Base-by-base conservation (phyloP, 2,888 invertebrate species). In the Anarsia innoxiella region DNA sequence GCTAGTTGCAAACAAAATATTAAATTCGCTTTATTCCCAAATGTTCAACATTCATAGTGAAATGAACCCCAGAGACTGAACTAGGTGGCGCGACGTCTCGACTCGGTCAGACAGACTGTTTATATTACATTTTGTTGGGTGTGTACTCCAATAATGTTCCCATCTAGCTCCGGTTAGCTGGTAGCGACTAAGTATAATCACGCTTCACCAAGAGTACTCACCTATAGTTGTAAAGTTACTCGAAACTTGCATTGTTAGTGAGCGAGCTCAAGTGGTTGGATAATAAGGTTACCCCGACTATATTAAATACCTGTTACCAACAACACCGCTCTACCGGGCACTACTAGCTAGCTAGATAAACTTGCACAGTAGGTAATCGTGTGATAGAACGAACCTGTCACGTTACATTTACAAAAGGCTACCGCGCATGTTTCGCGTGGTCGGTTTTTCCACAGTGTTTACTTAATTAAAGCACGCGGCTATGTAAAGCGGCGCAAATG, bases 21-120 rank as follows among this genome's bases (percentile, higher is more conserved):
- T 19, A 19, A 19, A 6, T 6, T 3, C 6, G 19, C 6, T 19
- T 19, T 6, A 6, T 19, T 19, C 19, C 19, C 19, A 19, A 19
- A 25, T 25, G 4, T 25, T 25, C 8, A n/a, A 25, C n/a, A n/a
- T n/a, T 25, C n/a, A 9, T n/a, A 25, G n/a, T 25, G 8, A 25
- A 25, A 25, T n/a, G 25, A 25, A 5, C 25, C n/a, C n/a, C n/a
- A 3, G 25, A 25, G 25, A n/a, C n/a, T n/a, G n/a, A n/a, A n/a
- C n/a, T 9, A n/a, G n/a, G n/a, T n/a, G 42, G 48, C 52, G 53
- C 56, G 58, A 55, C 60, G 56, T 53, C 51, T n/a, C n/a, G n/a
- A n/a, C n/a, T 55, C 58, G 56, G 56, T 57, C 58, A 51, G 56
- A 47, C 54, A 11, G 15, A 19, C 49, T 51, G 42, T 31, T 16